Conservation (phyloP, 2,888 invertebrate species). For the Arge pagana region DNA sequence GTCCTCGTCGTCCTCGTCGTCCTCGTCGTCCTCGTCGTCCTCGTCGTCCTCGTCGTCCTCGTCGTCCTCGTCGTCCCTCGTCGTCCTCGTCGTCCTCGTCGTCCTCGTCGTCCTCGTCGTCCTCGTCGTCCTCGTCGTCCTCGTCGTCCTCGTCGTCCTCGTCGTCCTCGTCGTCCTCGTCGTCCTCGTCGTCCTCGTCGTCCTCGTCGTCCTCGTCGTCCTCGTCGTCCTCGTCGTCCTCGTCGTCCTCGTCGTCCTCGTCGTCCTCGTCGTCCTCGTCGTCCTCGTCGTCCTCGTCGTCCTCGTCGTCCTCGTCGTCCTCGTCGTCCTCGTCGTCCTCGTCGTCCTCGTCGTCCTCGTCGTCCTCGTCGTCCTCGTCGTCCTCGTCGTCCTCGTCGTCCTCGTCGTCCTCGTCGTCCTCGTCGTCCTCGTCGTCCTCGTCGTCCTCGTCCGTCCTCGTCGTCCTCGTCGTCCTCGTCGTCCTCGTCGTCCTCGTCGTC, state of each 20-base stretch:
- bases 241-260: no score
- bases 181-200: background rate
- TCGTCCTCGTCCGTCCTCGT: background rate
- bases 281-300: background rate
- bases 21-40: background rate
- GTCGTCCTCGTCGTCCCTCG: background rate
- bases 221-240: background rate
- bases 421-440: background rate
- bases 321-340: background rate
- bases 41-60: background rate
- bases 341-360: background rate
- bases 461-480: background rate
- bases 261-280: constrained; percentile 1
- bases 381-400: background rate
- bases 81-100: background rate
- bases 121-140: background rate
- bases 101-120: background rate
- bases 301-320: background rate
- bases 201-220: background rate
- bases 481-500: background rate
- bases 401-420: background rate
- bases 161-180: background rate
- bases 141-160: background rate
- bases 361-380: background rate
- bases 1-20: background rate